Percentiles rank a stretch among this genome's conserved stretches.
Evolutionary conservation across 2,113 vertebrate species (phyloP).

Genomic region (Todiramphus chloris): DNA sequence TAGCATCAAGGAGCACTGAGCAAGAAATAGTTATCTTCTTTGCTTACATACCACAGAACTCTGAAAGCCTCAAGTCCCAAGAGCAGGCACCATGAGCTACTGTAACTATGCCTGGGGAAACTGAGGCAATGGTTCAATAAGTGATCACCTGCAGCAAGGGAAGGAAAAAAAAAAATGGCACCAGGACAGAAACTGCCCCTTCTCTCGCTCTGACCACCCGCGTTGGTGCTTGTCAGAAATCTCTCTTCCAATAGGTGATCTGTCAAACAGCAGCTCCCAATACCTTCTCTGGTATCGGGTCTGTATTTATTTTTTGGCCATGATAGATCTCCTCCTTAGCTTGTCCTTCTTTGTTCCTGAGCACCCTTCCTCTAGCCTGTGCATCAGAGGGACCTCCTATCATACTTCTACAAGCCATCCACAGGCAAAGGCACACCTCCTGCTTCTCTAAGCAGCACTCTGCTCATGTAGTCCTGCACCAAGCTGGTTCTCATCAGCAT

Average conservation of each 20-base stretch:
- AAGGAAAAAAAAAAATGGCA: neutral
- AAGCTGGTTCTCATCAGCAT: neutral
- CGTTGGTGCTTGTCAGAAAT: neutral
- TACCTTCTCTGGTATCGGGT: neutral
- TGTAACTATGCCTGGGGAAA: neutral
- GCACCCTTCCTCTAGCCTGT: neutral
- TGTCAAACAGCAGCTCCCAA: neutral
- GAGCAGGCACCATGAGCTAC: neutral
- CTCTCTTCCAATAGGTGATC: neutral
- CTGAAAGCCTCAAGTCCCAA: neutral
- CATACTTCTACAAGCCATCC: neutral
- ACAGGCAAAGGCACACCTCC: neutral
- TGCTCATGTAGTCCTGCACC: neutral
- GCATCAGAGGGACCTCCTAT: neutral
- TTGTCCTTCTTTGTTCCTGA: neutral
- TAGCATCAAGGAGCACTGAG: rapidly evolving
- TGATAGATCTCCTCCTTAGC: neutral
- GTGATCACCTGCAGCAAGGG: neutral
- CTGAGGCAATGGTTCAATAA: neutral
- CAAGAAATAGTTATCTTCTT: neutral
- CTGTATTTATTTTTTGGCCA: neutral
- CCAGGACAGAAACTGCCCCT: neutral
- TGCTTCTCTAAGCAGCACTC: neutral
- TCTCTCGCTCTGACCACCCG: neutral
- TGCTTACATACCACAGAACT: neutral